phyloP scores from a whole-genome alignment of 2,797 vertebrate genomes.

The Acropternis orthonyx region DNA sequence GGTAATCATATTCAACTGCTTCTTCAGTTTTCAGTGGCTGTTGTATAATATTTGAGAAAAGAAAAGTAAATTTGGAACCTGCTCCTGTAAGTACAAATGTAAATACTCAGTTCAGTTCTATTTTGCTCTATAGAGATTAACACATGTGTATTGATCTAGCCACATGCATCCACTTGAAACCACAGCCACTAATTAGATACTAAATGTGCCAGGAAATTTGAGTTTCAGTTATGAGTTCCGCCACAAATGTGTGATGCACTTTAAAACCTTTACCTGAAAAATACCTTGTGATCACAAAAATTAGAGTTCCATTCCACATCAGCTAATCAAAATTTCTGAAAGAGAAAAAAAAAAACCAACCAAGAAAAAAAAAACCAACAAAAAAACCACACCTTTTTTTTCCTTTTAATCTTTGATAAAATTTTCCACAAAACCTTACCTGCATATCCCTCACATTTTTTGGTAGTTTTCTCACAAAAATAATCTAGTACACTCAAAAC shows the following conservation, averaged over 20 bases:
- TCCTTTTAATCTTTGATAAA: too few relatives aligned
- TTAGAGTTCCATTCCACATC: background rate
- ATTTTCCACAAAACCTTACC: background rate
- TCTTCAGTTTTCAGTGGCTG: background rate
- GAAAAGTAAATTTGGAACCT: background rate
- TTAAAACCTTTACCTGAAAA: background rate
- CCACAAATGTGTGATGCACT: background rate
- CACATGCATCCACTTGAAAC: constrained; percentile 13
- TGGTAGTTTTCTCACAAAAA: background rate
- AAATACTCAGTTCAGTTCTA: background rate
- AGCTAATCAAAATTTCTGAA: background rate
- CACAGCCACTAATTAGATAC: background rate
- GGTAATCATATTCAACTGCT: background rate
- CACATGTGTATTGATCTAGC: background rate
- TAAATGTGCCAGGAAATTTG: constrained; percentile 7
- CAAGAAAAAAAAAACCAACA: rapidly evolving
- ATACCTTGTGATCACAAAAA: background rate
- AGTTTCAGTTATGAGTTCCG: background rate
- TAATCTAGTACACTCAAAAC: too few relatives aligned
- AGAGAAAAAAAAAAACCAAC: rapidly evolving
- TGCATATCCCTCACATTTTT: background rate
- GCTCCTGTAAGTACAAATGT: background rate
- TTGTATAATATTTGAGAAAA: background rate
- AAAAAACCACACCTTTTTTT: too few relatives aligned
- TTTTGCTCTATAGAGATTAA: background rate